Conservation (phyloP, 1,140 invertebrate genomes). For the Leptinotarsa undecemlineata region DNA sequence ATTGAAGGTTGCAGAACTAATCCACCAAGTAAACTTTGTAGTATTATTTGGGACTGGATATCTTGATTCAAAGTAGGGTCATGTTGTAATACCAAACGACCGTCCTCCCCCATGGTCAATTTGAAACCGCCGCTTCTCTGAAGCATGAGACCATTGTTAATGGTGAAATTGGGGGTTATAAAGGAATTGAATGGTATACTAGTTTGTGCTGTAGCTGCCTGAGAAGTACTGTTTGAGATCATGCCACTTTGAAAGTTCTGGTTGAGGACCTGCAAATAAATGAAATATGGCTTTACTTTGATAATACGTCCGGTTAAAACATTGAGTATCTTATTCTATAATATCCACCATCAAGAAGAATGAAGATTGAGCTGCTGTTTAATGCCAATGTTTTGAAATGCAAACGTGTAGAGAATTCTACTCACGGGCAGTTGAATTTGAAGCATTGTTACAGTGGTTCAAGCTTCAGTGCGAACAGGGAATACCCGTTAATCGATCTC, state of each 20-base stretch:
- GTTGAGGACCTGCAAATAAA: constrained; percentile 34
- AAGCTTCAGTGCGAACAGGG: no score
- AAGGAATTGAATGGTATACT: constrained; percentile 49
- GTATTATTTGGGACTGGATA: constrained; percentile 52
- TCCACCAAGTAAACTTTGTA: constrained; percentile 53
- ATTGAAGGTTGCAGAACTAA: constrained; percentile 53
- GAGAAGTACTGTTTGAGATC: constrained; percentile 46
- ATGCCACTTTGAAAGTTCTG: constrained; percentile 48
- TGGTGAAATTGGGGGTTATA: constrained; percentile 53
- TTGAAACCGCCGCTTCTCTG: constrained; percentile 52
- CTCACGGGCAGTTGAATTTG: no score
- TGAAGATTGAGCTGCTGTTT: no score
- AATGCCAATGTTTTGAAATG: no score
- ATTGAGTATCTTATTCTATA: no score
- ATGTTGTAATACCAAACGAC: constrained; percentile 52
- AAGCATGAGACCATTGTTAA: constrained; percentile 53
- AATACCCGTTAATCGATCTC: no score
- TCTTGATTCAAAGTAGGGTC: constrained; percentile 53
- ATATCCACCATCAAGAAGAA: no score
- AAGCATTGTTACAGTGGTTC: no score
- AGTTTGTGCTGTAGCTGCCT: constrained; percentile 40
- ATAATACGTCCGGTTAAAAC: no score
- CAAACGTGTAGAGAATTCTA: no score
- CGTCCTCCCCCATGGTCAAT: constrained; percentile 53
- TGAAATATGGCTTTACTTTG: not conserved